Evolutionary conservation across 2,888 invertebrate genomes (phyloP), one percentile per base, ranked within the genome.

Genomic region (Dendrolimus houi): DNA sequence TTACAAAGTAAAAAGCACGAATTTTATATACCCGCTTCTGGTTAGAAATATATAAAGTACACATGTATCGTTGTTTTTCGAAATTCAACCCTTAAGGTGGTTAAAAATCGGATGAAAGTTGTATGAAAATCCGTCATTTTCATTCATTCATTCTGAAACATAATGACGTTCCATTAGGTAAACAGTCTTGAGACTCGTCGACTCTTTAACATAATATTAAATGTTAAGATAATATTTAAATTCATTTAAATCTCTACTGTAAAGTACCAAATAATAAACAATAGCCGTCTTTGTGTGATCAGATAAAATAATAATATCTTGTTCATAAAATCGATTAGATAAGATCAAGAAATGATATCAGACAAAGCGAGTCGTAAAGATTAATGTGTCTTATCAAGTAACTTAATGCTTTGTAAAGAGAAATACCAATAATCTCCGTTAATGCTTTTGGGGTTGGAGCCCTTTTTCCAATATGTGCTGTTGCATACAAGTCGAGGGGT

Each of bases 381-480:
- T 84, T 82, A 84, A 71, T 71, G 72, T 75, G 77, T 78, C 79
- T 85, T 86, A 84, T 82, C 83, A 74, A 68, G 77, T 74, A 77
- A 73, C 74, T 72, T 82, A 81, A 85, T 79, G 82, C 77, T 72
- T 72, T 77, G 79, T 83, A 76, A 85, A 83, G 76, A 78, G 83
- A 85, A 82, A 84, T 82, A 73, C 75, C 83, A 81, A 83, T 87
- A 85, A 87, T 86, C 84, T 81, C 65, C 65, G 71, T 70, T 83
- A 82, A 86, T 81, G 77, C 74, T 71, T 62, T 69, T 67, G 79
- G 85, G 85, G 83, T 78, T 75, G 75, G 73, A 80, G 76, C 79
- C 81, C 81, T 76, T 69, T 75, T 73, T 77, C 72, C 79, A 75
- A 83, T 80, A 81, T 80, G 72, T 76, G 73, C 68, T 72, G 69